Evolutionary conservation across 2,113 vertebrate genomes (phyloP), one percentile per base, ranked within the genome.

Genomic region (Bujurquina vittata): DNA sequence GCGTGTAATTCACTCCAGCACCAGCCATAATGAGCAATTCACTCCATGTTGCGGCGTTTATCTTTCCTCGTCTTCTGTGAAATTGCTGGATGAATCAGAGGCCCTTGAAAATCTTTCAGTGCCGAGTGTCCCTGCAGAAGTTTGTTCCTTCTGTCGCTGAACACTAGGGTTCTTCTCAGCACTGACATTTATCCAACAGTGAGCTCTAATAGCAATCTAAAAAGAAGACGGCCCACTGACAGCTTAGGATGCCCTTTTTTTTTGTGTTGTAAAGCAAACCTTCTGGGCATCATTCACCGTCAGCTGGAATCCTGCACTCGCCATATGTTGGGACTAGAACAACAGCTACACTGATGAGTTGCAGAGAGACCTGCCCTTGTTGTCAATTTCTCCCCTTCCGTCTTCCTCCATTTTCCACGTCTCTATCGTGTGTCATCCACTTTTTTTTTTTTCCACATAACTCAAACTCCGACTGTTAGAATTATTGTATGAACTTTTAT

Each of bases 11-110:
- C 77, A 86, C 75, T 75, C 37, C 75, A 69, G 83, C 65, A 49
- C 20, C 14, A 33, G 26, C 59, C 15, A 22, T 85, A 91, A 93
- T 87, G 82, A 84, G 81, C 74, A 73, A 26, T 40, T 84, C 63
- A 29, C 76, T 61, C 54, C 77, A 23, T 80, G 81, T 73, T 77
- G 72, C 20, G 74, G 56, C 67, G 59, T 81, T 88, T 62, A 83
- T 85, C 59, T 72, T 77, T 55, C n/a, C 77, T 82, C 56, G 72
- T 80, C 57, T 79, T 26, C 84, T 87, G 77, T 79, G 56, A 90
- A 84, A 86, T 90, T 81, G 49, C 65, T 35, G 69, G 72, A 84
- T 73, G 61, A 60, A 78, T 77, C 57, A 35, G 31, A 35, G 63
- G 55, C 20, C 1, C 17, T 35, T 46, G 55, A 75, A 75, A 76